Percentiles rank a stretch among this genome's conserved stretches.
These are phyloP conservation scores for Kryphioiulus occultus DNA, from an alignment of 2,888 invertebrate species.

Conservation along the genomic window DNA sequence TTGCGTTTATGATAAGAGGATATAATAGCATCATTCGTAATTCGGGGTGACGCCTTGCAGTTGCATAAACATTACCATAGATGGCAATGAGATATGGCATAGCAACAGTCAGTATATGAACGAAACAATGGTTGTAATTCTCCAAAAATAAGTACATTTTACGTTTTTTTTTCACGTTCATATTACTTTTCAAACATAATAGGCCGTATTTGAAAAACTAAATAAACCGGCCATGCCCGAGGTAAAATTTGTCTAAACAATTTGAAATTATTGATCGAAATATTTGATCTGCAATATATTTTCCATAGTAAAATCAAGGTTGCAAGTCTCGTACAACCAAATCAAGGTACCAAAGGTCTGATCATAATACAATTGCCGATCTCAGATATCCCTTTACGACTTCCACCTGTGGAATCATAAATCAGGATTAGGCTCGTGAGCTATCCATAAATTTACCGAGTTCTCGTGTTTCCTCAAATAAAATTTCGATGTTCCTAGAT, in stretches of 20 bases:
- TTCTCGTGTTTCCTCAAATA: neutral
- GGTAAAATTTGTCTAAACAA: neutral
- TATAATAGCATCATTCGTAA: too few species aligned
- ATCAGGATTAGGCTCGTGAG: neutral
- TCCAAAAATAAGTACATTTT: too few species aligned
- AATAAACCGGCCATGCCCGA: too few species aligned
- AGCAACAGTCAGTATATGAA: too few species aligned
- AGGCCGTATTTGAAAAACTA: too few species aligned
- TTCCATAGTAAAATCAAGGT: neutral
- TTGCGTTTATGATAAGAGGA: too few species aligned
- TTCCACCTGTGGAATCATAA: conserved; percentile 7
- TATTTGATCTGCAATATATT: neutral
- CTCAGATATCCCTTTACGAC: conserved; percentile 29
- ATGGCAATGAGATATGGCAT: too few species aligned
- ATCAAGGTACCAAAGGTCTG: neutral
- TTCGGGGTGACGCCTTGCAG: neutral
- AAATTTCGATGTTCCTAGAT: neutral
- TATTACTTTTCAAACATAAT: neutral
- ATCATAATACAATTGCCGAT: neutral
- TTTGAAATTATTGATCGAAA: neutral
- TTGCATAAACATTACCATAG: too few species aligned
- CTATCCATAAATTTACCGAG: neutral
- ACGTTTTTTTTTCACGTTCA: too few species aligned
- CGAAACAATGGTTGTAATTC: too few species aligned
- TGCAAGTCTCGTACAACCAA: neutral